A percentile compares a stretch with the other conserved stretches of the same genome.
Conservation (phyloP, 2,113 vertebrate genomes). For the Takifugu flavidus region DNA sequence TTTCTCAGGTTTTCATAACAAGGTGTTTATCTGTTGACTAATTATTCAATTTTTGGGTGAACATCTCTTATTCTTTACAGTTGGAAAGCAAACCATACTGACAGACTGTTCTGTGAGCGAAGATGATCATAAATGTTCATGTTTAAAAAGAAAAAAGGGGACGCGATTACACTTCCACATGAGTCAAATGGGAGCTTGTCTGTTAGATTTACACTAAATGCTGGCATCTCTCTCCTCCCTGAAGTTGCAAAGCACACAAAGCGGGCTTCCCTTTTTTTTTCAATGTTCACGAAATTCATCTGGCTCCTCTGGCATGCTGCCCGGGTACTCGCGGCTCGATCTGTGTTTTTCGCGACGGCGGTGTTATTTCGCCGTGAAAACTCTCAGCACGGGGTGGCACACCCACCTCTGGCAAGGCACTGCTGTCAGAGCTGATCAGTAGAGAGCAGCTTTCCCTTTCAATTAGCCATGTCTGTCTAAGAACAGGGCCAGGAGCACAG, state of each 20-base stretch:
- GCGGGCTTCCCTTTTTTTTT: constrained; percentile 56
- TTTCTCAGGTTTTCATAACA: constrained; percentile 5
- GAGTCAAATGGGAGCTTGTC: constrained; percentile 27
- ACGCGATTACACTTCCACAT: constrained; percentile 26
- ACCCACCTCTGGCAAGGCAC: constrained; percentile 73
- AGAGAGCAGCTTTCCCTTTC: constrained; percentile 75
- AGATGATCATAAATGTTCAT: constrained; percentile 24
- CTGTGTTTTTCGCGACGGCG: constrained; percentile 61
- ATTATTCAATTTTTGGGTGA: constrained; percentile 18
- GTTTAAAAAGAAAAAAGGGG: constrained; percentile 10
- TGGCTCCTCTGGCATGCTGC: constrained; percentile 66
- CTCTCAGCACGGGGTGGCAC: constrained; percentile 70
- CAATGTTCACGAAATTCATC: constrained; percentile 62
- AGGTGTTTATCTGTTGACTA: constrained; percentile 13
- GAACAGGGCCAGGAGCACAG: constrained; percentile 63
- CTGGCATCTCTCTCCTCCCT: constrained; percentile 35
- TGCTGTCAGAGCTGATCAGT: constrained; percentile 74
- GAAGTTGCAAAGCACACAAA: constrained; percentile 52
- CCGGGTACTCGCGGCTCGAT: constrained; percentile 56
- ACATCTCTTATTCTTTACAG: constrained; percentile 19
- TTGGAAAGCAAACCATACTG: constrained; percentile 23
- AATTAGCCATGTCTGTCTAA: constrained; percentile 74
- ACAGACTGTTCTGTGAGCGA: constrained; percentile 40
- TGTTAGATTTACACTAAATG: constrained; percentile 35
- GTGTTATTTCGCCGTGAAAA: constrained; percentile 69